Percentiles rank a stretch among this genome's conserved stretches.
Conservation (phyloP, 2,888 invertebrate genomes). For the Abscondita cerata region DNA sequence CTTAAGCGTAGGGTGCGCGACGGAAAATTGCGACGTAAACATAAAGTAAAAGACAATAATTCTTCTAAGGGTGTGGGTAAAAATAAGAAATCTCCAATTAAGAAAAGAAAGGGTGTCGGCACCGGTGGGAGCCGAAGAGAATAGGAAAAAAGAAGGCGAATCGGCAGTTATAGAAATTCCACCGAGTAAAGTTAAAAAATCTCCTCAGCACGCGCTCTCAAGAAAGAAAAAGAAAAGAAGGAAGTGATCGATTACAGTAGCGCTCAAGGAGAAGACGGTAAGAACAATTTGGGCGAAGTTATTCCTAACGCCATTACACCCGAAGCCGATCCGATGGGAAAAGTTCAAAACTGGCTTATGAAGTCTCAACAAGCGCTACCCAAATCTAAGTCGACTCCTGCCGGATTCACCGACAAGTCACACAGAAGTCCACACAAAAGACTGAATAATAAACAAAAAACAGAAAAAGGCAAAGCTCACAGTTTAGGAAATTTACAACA, state of each 20-base stretch:
- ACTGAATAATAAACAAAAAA: constrained; percentile 58
- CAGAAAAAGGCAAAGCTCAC: constrained; percentile 66
- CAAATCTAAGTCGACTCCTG: constrained; percentile 86
- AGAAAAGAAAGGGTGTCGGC: constrained; percentile 59
- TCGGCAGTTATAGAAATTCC: constrained; percentile 53
- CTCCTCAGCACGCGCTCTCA: constrained; percentile 51
- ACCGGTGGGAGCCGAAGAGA: constrained; percentile 63
- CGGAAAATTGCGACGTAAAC: constrained; percentile 57
- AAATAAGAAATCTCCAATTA: constrained; percentile 53
- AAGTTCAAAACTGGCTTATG: constrained; percentile 86
- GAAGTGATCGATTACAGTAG: constrained; percentile 83
- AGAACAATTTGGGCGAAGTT: constrained; percentile 62
- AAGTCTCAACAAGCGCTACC: constrained; percentile 76
- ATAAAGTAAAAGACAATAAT: constrained; percentile 45
- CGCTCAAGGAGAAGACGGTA: constrained; percentile 65
- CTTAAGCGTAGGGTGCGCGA: constrained; percentile 81
- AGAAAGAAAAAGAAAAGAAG: constrained; percentile 69
- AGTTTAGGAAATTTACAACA: constrained; percentile 75
- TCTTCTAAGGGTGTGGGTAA: constrained; percentile 55
- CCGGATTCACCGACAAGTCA: constrained; percentile 68
- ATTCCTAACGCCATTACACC: constrained; percentile 57
- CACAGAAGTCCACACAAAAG: constrained; percentile 63
- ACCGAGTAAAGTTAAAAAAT: constrained; percentile 57
- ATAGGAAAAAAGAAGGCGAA: constrained; percentile 63
- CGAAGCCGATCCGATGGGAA: constrained; percentile 68